Base-by-base conservation (phyloP, 2,113 vertebrate genomes). In the Ranitomeya imitator region DNA sequence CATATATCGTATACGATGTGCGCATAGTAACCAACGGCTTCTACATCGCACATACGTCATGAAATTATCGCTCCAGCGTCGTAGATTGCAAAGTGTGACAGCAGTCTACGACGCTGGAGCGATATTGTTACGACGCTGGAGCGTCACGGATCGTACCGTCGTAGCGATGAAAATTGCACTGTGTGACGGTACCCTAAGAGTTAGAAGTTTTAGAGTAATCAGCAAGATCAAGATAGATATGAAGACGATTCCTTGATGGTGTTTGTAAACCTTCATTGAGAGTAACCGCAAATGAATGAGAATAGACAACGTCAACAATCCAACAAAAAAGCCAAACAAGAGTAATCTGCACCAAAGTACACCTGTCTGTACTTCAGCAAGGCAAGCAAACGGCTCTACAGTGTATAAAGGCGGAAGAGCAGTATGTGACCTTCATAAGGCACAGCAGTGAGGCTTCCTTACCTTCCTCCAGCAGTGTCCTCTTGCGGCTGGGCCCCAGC, bases 401-500 rank as follows among this genome's bases (percentile, higher is more conserved):
- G 18, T 82, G 31, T 63, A 65, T 7, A 45, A 63, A 31, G n/a
- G 16, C 12, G 37, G 69, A 73, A 73, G 69, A 37, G 13, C 16
- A 65, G 23, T 31, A 37, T 31, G 26, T 26, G 52, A 31, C 19
- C 19, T 55, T 78, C 3, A 26, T 79, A n/a, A 5, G 1, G 16
- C n/a, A 57, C 69, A 11, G 31, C n/a, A 8, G 69, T 76, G 71
- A 76, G 3, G 14, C 91, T 9, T 52, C 16, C 97, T 93, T 93
- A 98, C 98, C 98, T 99, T 98, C 96, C 97, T 95, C 96, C 95
- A 94, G 95, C 95, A 90, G 97, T 96, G 92, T 98, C 97, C 97
- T 99, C 98, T 97, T 98, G 97, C 94, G 96, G 97, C 96, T 99
- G 98, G 97, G 97, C 96, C 97, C 98, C 97, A 93, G 97, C 97